Evolutionary conservation across 2,113 vertebrate genomes (phyloP), one percentile per base, ranked within the genome.

Genomic region (Nothoprocta pentlandii): DNA sequence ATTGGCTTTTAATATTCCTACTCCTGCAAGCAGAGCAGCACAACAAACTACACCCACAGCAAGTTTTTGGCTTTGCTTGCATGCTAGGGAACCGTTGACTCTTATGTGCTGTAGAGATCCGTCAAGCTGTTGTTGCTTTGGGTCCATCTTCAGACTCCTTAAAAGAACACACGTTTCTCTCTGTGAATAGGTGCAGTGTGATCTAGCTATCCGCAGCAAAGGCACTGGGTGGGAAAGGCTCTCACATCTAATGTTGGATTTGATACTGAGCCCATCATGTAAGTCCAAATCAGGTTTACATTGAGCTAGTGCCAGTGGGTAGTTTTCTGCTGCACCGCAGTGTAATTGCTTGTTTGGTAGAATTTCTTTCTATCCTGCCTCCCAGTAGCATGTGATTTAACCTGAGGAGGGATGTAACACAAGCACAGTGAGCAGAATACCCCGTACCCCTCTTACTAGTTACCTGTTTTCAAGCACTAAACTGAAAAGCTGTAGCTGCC

Each of bases 121-220:
- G 14, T 25, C 64, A 21, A 28, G 68, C 30, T 76, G 16, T 20
- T 54, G 58, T 68, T 79, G 67, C 89, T 89, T 76, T 91, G 78
- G 44, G 32, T 61, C 39, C 73, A 26, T 8, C 22, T 80, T 34
- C 71, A 75, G 26, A 14, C n/a, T 78, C 71, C 62, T 41, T 71
- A 56, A 83, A 94, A 86, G 54, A 79, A 56, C 8, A 22, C 34
- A 0, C 49, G 0, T 92, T 94, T 89, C 62, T 58, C 34, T n/a
- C 64, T 64, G 82, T 64, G 32, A 75, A 61, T 61, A 87, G 83
- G 77, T 78, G 73, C 92, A 56, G 66, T 32, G 80, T 44, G 94
- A 36, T 53, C 7, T 80, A 67, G 49, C 14, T 75, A 8, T 63
- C 81, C 85, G 94, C 94, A 95, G 85, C 82, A 83, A 51, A 67